Percentiles rank a stretch among this genome's conserved stretches.
phyloP scores from a whole-genome alignment of 2,113 vertebrate genomes.

The Felis chaus region DNA sequence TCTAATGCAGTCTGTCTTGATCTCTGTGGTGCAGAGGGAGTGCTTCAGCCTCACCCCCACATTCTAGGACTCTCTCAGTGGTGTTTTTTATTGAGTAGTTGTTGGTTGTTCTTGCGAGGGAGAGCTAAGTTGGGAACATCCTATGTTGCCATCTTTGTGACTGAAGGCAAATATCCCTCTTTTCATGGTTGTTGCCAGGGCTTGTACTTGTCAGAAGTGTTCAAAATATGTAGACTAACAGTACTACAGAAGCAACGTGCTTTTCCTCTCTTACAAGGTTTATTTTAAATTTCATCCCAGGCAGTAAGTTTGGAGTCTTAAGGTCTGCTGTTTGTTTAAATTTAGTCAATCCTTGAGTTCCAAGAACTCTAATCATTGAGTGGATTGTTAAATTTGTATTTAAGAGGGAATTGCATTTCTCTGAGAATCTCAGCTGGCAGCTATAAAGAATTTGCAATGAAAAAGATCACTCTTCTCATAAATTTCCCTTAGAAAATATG shows the following conservation, averaged over 20 bases:
- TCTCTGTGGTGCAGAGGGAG: background rate
- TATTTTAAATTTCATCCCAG: slow-evolving; percentile 54
- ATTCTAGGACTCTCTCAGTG: too few species aligned
- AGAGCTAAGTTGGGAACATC: background rate
- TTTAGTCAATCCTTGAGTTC: slow-evolving; percentile 44
- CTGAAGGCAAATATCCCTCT: background rate
- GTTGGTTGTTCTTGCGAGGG: background rate
- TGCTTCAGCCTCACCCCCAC: background rate
- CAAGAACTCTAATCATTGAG: slow-evolving; percentile 34
- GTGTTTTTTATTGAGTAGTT: background rate
- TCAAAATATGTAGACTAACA: slow-evolving; percentile 9
- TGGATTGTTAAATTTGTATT: slow-evolving; percentile 43
- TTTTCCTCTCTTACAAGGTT: slow-evolving; percentile 10
- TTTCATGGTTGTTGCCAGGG: background rate
- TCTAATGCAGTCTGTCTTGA: background rate
- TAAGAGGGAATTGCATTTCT: background rate
- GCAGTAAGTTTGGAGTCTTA: slow-evolving; percentile 36
- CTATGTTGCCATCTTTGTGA: background rate
- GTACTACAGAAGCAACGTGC: background rate
- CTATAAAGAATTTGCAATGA: slow-evolving; percentile 31
- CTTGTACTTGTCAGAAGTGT: background rate
- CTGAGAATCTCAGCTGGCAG: slow-evolving; percentile 11
- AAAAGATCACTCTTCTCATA: slow-evolving; percentile 47
- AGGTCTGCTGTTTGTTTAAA: slow-evolving; percentile 65
- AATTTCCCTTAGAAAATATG: slow-evolving; percentile 37